These are phyloP conservation scores for Siniperca scherzeri DNA, from an alignment of 2,797 vertebrate genomes.

Conservation along the genomic window DNA sequence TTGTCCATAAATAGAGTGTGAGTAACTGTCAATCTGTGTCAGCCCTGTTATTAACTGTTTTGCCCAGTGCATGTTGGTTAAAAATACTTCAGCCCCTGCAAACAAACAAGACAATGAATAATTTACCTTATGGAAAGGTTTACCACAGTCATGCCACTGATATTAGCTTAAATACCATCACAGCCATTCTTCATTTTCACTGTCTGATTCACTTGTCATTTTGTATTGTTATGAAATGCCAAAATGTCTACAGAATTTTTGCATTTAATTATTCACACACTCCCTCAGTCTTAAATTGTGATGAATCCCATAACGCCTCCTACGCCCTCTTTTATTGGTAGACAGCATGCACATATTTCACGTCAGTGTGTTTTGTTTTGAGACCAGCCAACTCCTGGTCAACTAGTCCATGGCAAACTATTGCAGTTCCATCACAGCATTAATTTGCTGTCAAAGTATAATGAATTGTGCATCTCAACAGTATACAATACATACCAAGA, in stretches of 20 bases:
- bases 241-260: slow-evolving; percentile 50
- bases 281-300: slow-evolving; percentile 51
- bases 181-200: slow-evolving; percentile 57
- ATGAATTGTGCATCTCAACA: slow-evolving; percentile 2
- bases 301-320: slow-evolving; percentile 53
- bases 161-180: slow-evolving; percentile 49
- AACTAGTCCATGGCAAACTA: slow-evolving; percentile 33
- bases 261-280: slow-evolving; percentile 48
- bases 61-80: slow-evolving; percentile 35
- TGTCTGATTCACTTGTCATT: slow-evolving; percentile 57
- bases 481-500: neutral
- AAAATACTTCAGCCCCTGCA: slow-evolving; percentile 45
- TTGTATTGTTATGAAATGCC: slow-evolving; percentile 58
- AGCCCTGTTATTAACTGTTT: slow-evolving; percentile 47
- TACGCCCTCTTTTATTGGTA: slow-evolving; percentile 37
- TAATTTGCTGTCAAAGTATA: slow-evolving; percentile 11
- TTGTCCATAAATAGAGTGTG: slow-evolving; percentile 45
- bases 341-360: slow-evolving; percentile 43
- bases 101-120: slow-evolving; percentile 58
- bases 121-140: slow-evolving; percentile 58
- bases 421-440: slow-evolving; percentile 27
- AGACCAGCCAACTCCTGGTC: slow-evolving; percentile 30
- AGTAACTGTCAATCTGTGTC: slow-evolving; percentile 52
- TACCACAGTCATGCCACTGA: slow-evolving; percentile 42
- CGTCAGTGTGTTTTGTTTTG: slow-evolving; percentile 35